Base-by-base conservation (phyloP, 2,888 invertebrate genomes). In the Volucella zonaria region DNA sequence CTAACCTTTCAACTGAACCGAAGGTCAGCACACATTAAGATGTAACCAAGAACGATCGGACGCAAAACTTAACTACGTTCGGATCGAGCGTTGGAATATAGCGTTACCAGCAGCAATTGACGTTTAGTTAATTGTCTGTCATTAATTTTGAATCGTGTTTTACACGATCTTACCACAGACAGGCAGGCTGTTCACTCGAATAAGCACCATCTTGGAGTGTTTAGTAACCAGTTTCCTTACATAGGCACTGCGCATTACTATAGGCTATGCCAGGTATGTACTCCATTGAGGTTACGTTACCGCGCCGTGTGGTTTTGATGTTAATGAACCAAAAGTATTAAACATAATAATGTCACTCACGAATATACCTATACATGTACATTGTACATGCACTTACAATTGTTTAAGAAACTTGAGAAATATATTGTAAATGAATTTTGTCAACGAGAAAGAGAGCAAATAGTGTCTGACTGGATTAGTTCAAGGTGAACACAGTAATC, bases 131-230 rank as follows among this genome's bases (percentile, higher is more conserved):
- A 73, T 77, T 77, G 82, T 15, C 18, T 61, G 71, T 54, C 45
- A 82, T 82, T 82, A 82, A 82, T 77, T 43, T 82, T 38, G 67
- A 31, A 77, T 71, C 71, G 61, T 67, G 61, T 77, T 73, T 49
- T 42, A 71, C 61, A 77, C 45, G 38, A 82, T 11, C 58, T 31
- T 40, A 6, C 47, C 40, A 56, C 43, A 42, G 9, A 9, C 1
- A 40, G 51, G 12, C 42, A 73, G 47, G 68, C 54, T 68, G 54
- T 77, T 40, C 68, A 56, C 61, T 70, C 45, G 62, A 47, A 52
- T 61, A 54, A 15, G 11, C 71, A 66, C 58, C 14, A 11, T 51
- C 49, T 58, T 42, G 40, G 8, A 10, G 18, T 52, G 15, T 56
- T 70, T 40, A 51, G 45, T 58, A 64, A 68, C 75, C 38, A 47